Conservation (phyloP, 2,113 vertebrate genomes). For the Psittacula cyanocephala region DNA sequence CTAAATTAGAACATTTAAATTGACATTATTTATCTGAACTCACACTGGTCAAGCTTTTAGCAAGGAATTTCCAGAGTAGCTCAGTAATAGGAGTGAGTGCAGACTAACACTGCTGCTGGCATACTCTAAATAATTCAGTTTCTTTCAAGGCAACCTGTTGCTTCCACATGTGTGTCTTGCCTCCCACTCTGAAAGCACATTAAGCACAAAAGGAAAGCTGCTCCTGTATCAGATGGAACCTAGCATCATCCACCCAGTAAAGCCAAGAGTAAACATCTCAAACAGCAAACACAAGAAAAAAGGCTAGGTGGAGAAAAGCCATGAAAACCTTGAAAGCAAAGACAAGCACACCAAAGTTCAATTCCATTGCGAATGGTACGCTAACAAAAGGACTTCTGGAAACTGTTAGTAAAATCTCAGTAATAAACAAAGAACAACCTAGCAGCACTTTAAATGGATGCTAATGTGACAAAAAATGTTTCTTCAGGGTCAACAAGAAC, state of each 20-base stretch:
- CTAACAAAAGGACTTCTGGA: neutral
- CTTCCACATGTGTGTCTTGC: neutral
- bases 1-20: neutral
- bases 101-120: neutral
- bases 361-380: neutral
- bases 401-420: neutral
- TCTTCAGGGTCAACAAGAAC: neutral
- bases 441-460: neutral
- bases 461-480: neutral
- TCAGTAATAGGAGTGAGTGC: neutral
- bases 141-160: neutral
- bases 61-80: neutral
- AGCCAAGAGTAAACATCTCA: neutral
- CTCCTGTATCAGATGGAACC: neutral
- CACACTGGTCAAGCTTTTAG: neutral
- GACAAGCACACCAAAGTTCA: neutral
- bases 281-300: neutral
- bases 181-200: neutral
- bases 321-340: neutral
- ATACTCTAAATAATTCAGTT: neutral
- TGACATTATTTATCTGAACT: neutral
- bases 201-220: neutral
- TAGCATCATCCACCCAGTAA: neutral
- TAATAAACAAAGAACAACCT: neutral
- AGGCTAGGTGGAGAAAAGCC: neutral